A percentile compares a stretch with the other conserved stretches of the same genome.
phyloP scores from a whole-genome alignment of 2,888 invertebrate species.

The Ormyrus pomaceus region DNA sequence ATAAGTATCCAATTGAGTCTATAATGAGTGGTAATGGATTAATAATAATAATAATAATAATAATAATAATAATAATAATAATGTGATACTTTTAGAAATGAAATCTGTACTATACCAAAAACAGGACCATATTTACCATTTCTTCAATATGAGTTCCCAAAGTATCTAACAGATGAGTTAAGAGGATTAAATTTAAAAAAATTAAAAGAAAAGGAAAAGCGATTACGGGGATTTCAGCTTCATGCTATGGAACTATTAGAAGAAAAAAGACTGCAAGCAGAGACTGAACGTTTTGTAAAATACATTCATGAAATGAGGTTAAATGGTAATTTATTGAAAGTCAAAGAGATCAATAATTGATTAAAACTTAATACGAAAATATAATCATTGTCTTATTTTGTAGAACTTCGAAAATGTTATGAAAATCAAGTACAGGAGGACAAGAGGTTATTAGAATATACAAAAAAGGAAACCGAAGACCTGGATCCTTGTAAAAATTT shows the following conservation, averaged over 20 bases:
- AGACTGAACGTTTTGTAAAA: slow-evolving; percentile 64
- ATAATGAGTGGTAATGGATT: no score
- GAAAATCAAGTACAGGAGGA: slow-evolving; percentile 59
- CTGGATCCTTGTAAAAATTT: slow-evolving; percentile 42
- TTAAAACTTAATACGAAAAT: slow-evolving; percentile 4
- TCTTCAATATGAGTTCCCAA: slow-evolving; percentile 68
- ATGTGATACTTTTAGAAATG: slow-evolving; percentile 55
- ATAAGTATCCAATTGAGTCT: no score
- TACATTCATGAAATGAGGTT: slow-evolving; percentile 65
- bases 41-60: no score
- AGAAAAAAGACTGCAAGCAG: slow-evolving; percentile 63
- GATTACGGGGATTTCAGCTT: slow-evolving; percentile 58
- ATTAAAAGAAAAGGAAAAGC: slow-evolving; percentile 61
- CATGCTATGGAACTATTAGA: slow-evolving; percentile 62
- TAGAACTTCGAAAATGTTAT: slow-evolving; percentile 67
- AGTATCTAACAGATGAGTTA: slow-evolving; percentile 64
- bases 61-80: no score
- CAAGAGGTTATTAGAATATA: slow-evolving; percentile 50
- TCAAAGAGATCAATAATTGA: not conserved
- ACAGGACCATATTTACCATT: slow-evolving; percentile 67
- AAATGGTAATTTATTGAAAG: slow-evolving; percentile 61
- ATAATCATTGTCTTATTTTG: slow-evolving; percentile 37
- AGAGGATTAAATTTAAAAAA: slow-evolving; percentile 58
- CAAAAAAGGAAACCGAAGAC: slow-evolving; percentile 49
- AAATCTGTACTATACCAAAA: slow-evolving; percentile 58